Evolutionary conservation across 1,140 invertebrate species (phyloP).

Genomic region (Drepana arcuata): DNA sequence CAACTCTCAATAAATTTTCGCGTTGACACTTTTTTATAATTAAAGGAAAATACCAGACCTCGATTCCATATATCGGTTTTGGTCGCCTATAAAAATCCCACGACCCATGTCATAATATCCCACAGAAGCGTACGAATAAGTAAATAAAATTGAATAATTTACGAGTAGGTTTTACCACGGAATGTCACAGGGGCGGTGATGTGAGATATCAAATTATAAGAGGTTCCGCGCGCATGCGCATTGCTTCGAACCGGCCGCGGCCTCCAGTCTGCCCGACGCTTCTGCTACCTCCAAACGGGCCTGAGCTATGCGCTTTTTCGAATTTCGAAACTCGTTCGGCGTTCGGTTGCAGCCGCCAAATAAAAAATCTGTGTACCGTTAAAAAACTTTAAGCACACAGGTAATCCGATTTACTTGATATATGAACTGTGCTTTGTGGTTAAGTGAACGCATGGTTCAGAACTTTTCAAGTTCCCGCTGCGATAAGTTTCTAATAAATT

Average conservation of each 20-base stretch:
- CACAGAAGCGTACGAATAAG: constrained; percentile 29
- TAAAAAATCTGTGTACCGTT: constrained; percentile 5
- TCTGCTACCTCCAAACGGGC: constrained; percentile 36
- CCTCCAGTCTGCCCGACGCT: constrained; percentile 52
- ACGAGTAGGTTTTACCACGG: constrained; percentile 51
- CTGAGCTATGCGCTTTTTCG: constrained; percentile 27
- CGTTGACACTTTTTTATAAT: no score
- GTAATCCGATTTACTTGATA: no score
- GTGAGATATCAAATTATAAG: constrained; percentile 67
- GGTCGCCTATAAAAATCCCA: constrained; percentile 9
- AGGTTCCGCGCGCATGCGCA: constrained; percentile 52
- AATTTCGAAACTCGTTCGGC: constrained; percentile 29
- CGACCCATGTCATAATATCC: constrained; percentile 18
- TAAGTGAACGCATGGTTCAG: no score
- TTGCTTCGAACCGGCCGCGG: constrained; percentile 19
- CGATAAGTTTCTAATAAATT: no score
- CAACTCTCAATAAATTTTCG: no score
- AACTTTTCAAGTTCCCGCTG: no score
- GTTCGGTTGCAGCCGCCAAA: constrained; percentile 14
- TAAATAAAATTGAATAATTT: constrained; percentile 62
- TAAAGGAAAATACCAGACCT: no score
- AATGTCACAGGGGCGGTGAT: constrained; percentile 55
- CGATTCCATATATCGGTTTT: no score
- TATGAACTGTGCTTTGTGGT: no score
- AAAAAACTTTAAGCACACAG: no score